A percentile compares a stretch with the other conserved stretches of the same genome.
Conservation (phyloP, 2,113 vertebrate genomes). For the Perca schrenkii region DNA sequence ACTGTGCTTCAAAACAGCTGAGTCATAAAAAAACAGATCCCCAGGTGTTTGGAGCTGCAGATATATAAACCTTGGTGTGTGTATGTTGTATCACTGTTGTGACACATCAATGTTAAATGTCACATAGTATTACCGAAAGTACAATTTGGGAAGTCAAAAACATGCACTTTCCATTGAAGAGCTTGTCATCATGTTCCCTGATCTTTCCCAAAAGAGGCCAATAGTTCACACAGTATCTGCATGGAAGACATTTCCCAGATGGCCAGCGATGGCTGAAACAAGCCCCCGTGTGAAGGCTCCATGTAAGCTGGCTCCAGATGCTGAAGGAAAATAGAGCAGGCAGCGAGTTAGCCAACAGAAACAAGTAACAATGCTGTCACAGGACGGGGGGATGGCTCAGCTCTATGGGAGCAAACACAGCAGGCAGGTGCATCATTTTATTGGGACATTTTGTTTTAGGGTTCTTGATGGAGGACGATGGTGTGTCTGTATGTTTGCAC, state of each 20-base stretch:
- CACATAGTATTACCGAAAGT: neutral
- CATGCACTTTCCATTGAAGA: neutral
- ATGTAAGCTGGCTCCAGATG: slow-evolving; percentile 31
- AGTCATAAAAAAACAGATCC: slow-evolving; percentile 15
- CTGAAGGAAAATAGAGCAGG: slow-evolving; percentile 45
- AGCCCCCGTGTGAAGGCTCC: slow-evolving; percentile 21
- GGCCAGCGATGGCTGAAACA: slow-evolving; percentile 12
- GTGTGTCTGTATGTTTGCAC: slow-evolving; percentile 34
- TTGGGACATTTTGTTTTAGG: neutral
- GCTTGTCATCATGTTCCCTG: neutral
- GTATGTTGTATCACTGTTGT: neutral
- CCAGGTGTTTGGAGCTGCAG: slow-evolving; percentile 1
- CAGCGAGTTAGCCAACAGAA: slow-evolving; percentile 44
- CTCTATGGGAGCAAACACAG: slow-evolving; percentile 22
- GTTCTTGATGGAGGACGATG: slow-evolving; percentile 20
- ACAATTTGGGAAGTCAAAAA: neutral
- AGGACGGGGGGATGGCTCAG: slow-evolving; percentile 16
- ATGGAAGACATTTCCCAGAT: slow-evolving; percentile 19
- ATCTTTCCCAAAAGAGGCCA: slow-evolving; percentile 2
- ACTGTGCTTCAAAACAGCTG: slow-evolving; percentile 28
- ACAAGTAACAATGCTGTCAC: slow-evolving; percentile 53
- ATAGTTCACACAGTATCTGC: neutral
- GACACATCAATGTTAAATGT: neutral
- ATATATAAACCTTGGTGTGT: neutral
- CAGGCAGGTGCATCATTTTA: slow-evolving; percentile 26